Evolutionary conservation across 2,113 vertebrate genomes (phyloP).

Genomic region (Toxostoma redivivum): DNA sequence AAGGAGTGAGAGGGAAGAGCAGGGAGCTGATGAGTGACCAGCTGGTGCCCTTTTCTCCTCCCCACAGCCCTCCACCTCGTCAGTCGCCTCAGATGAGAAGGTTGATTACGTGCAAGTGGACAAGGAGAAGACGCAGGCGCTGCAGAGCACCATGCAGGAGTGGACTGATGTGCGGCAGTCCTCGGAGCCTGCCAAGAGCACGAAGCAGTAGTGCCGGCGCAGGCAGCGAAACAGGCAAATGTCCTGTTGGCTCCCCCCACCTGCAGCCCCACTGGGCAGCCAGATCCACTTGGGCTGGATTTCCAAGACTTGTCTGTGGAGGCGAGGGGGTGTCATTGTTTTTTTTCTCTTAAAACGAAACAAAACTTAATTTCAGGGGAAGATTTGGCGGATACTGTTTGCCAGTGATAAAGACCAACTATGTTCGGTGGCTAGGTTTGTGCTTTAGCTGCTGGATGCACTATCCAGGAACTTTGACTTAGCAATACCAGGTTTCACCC

Average conservation of each 20-base stretch:
- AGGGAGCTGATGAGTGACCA: background rate
- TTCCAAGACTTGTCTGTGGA: conserved; percentile 6
- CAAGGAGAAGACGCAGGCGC: conserved; percentile 95
- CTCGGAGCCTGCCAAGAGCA: conserved; percentile 85
- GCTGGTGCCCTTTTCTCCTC: background rate
- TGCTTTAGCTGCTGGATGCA: conserved; percentile 35
- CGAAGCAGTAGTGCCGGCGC: conserved; percentile 70
- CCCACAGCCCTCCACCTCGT: conserved; percentile 91
- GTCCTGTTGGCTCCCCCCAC: background rate
- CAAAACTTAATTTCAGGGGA: conserved; percentile 30
- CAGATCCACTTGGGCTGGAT: background rate
- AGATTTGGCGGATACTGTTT: conserved; percentile 39
- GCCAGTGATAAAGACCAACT: conserved; percentile 32
- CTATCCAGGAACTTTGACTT: background rate
- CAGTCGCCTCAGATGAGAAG: conserved; percentile 93
- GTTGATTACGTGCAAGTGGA: conserved; percentile 98
- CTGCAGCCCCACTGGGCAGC: rapidly evolving
- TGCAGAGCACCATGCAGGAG: conserved; percentile 99
- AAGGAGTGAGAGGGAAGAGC: background rate
- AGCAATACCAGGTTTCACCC: conserved; percentile 48
- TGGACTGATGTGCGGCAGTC: conserved; percentile 98
- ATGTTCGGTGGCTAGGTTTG: conserved; percentile 3
- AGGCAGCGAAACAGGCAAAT: background rate
- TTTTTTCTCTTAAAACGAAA: background rate
- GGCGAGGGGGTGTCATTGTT: background rate